Base-by-base conservation (phyloP, 2,113 vertebrate genomes). In the Camelus bactrianus region DNA sequence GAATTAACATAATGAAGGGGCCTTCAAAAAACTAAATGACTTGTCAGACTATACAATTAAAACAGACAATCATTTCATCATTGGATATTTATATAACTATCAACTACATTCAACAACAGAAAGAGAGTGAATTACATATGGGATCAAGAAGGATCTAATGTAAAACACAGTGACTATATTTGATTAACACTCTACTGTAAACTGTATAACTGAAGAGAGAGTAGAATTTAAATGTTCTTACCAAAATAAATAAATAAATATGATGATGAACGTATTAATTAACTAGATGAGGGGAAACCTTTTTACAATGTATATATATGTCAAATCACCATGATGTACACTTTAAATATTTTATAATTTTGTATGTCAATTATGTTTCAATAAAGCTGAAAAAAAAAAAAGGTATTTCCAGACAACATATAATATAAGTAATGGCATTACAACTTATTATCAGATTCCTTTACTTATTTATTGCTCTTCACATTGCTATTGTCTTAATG, bases 101-200 rank as follows among this genome's bases (percentile, higher is more conserved):
- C 62, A 92, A 80, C 48, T 65, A 89, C 15, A n/a, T 46, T 85
- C 26, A n/a, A 85, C 38, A 84, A 80, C 10, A 96, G 52, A 90
- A 73, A 93, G 19, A 67, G 14, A 13, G 28, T 35, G 28, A 67
- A 52, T 54, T 69, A 86, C 38, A 38, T 32, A 60, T 1, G 70
- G 60, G 62, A 48, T 80, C 30, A 35, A 94, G 58, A 58, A 89
- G 54, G 35, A 65, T 35, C 30, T 89, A 65, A 46, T 75, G 69
- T 56, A 65, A 42, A 82, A 48, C 5, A 94, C 6, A n/a, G 35
- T 76, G 28, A 73, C 56, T 65, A 46, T 20, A 80, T 54, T 52
- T 52, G 48, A 42, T 26, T 26, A 62, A 80, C 54, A 81, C 6
- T 72, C 52, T 70, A 64, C 15, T n/a, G 8, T 62, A 64, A 64